Percentiles rank a stretch among this genome's conserved stretches.
Conservation (phyloP, 2,113 vertebrate species). For the Chelonoidis abingdonii region DNA sequence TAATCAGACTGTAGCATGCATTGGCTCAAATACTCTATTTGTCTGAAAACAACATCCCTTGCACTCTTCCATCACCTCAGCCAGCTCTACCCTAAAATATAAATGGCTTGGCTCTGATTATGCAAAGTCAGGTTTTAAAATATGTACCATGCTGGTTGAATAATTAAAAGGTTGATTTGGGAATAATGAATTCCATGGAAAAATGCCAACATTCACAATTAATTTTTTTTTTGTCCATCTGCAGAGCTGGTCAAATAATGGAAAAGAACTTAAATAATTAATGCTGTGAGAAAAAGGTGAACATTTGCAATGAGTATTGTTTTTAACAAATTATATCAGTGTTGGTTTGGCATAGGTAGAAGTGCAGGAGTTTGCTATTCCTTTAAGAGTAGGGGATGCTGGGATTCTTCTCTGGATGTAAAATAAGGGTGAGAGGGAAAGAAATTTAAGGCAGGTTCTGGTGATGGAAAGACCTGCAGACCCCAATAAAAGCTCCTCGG, state of each 20-base stretch:
- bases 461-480: not conserved
- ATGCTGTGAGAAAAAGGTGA: not conserved
- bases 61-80: not conserved
- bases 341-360: not conserved
- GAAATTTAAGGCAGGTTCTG: not conserved
- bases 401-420: not conserved
- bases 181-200: not conserved
- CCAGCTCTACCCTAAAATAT: not conserved
- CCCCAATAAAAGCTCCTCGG: not conserved
- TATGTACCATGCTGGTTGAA: not conserved
- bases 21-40: not conserved
- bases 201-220: not conserved
- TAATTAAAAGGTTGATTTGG: constrained; percentile 2
- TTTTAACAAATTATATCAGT: not conserved
- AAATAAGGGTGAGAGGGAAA: not conserved
- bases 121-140: not conserved
- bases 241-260: not conserved
- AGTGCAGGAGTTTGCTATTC: not conserved
- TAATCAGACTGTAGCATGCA: constrained; percentile 11
- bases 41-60: constrained; percentile 15
- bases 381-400: not conserved
- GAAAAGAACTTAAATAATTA: not conserved
- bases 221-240: not conserved
- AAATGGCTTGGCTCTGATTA: not conserved
- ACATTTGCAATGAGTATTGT: not conserved